Base-by-base conservation (phyloP, 2,113 vertebrate genomes). In the Choloepus hoffmanni region DNA sequence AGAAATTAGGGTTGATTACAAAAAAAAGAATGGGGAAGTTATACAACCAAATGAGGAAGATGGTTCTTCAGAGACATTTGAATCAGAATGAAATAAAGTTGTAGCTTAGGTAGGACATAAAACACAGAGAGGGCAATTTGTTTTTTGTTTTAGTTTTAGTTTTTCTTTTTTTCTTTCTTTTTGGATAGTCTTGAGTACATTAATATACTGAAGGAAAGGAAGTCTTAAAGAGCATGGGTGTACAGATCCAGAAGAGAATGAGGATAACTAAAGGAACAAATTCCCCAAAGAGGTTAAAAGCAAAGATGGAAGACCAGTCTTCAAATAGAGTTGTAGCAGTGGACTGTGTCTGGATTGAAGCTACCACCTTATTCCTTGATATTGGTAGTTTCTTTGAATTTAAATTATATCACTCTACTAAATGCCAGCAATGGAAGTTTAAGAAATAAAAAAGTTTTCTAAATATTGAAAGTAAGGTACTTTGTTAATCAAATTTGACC, bases 401-500 rank as follows among this genome's bases (percentile, higher is more conserved):
- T 81, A 58, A 73, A 30, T 55, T 28, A 30, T n/a, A 87, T 62
- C 70, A 95, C 90, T 62, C 72, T 86, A 72, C 6, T 73, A 74
- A 92, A 90, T 73, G 55, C 40, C 89, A 89, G 67, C 12, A 89
- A 83, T 14, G 89, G 50, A 92, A 92, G 78, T 77, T 89, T 83
- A 40, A 92, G 36, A 91, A 92, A 45, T 48, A 26, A 82, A 74
- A 79, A 73, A 60, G 68, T 53, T 91, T 90, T 88, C 89, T 77
- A 43, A 90, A 92, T 43, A 68, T 23, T 68, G 53, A 88, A 96
- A 85, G 15, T 50, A 95, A 92, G 21, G 4, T 85, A 87, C 28
- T 81, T 81, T 36, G 13, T 73, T 43, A 93, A 90, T 85, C 68
- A 91, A 87, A 9, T 40, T 10, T 74, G 55, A 82, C 28, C 67